These are phyloP conservation scores for Tringa solitaria DNA, from an alignment of 2,113 vertebrate genomes.

Conservation along the genomic window DNA sequence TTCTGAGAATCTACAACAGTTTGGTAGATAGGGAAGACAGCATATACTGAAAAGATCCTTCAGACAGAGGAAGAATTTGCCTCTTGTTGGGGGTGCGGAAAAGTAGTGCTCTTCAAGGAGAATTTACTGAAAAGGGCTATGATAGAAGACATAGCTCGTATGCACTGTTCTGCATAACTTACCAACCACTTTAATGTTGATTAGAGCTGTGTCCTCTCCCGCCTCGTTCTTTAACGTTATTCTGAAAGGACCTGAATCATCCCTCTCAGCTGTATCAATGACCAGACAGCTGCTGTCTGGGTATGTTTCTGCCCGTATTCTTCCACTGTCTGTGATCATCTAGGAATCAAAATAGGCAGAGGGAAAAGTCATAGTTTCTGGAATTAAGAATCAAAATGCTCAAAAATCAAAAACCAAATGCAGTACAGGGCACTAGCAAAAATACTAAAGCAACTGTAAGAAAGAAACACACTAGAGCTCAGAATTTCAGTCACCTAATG, in stretches of 20 bases:
- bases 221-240: slow-evolving; percentile 95
- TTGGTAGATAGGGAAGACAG: neutral
- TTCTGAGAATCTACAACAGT: neutral
- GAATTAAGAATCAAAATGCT: neutral
- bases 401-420: neutral
- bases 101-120: neutral
- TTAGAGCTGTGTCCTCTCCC: slow-evolving; percentile 86
- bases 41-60: neutral
- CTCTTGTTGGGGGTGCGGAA: neutral
- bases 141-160: neutral
- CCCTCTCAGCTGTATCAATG: slow-evolving; percentile 91
- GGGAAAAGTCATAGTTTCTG: neutral
- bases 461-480: neutral
- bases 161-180: slow-evolving; percentile 55
- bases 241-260: slow-evolving; percentile 89
- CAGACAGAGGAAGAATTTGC: neutral
- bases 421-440: neutral
- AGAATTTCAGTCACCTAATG: neutral
- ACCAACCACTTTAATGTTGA: slow-evolving; percentile 98
- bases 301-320: slow-evolving; percentile 87
- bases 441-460: neutral
- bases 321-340: slow-evolving; percentile 88
- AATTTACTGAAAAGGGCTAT: neutral
- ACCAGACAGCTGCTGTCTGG: slow-evolving; percentile 91
- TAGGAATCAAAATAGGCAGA: slow-evolving; percentile 48